Percentiles rank a stretch among this genome's conserved stretches.
These are phyloP conservation scores for Mionectes macconnelli DNA, from an alignment of 2,113 vertebrate genomes.

Conservation along the genomic window DNA sequence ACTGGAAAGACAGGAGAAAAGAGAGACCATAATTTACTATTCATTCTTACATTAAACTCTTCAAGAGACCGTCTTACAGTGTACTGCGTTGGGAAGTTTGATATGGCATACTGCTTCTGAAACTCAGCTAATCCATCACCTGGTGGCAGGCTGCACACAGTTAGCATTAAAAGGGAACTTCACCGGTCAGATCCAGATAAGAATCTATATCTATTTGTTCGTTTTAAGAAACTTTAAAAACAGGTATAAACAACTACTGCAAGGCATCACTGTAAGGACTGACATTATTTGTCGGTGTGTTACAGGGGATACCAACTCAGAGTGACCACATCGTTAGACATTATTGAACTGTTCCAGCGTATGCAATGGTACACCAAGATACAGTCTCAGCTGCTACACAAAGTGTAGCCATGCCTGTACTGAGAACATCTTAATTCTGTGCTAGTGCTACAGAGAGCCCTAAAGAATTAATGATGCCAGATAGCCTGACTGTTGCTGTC, in stretches of 20 bases:
- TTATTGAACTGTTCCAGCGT: not conserved
- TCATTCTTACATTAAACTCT: constrained; percentile 2
- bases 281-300: constrained; percentile 4
- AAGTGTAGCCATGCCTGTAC: not conserved
- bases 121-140: constrained; percentile 55
- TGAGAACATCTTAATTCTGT: not conserved
- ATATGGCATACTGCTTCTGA: constrained; percentile 21
- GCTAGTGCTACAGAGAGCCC: not conserved
- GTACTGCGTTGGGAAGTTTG: not conserved
- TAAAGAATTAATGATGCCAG: not conserved
- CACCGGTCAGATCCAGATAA: constrained; percentile 50
- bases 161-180: constrained; percentile 47
- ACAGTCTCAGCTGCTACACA: not conserved
- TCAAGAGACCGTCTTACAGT: not conserved
- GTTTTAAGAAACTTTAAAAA: constrained; percentile 21
- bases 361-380: not conserved
- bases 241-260: not conserved
- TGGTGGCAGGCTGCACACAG: constrained; percentile 40
- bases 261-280: not conserved
- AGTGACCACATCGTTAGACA: not conserved
- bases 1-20: not conserved
- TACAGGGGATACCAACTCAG: not conserved
- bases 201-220: constrained; percentile 17
- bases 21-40: not conserved
- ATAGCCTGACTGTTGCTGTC: not conserved